Percentiles rank a stretch among this genome's conserved stretches.
Evolutionary conservation across 1,140 invertebrate genomes (phyloP).

Genomic region (Dendroctonus ponderosae): DNA sequence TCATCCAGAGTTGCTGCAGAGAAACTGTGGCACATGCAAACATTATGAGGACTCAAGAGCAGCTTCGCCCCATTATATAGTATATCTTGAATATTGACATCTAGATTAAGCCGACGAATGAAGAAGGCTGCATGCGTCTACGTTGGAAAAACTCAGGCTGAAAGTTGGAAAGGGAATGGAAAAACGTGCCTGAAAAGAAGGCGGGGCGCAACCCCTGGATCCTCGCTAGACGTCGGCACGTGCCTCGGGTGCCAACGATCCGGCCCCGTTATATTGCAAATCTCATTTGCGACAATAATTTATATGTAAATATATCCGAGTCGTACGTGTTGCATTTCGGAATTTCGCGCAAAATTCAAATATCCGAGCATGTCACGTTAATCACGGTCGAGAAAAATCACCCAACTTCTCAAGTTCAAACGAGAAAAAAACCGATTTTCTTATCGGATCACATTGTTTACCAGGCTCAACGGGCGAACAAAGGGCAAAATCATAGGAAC

Average conservation of each 20-base stretch:
- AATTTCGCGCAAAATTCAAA: conserved; percentile 39
- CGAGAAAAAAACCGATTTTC: neutral
- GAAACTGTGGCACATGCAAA: too few species aligned
- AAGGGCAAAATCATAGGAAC: neutral
- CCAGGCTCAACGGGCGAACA: neutral
- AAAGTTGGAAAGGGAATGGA: too few species aligned
- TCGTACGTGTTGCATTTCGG: conserved; percentile 45
- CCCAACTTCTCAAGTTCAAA: neutral
- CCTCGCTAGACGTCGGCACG: conserved; percentile 44
- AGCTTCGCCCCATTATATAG: too few species aligned
- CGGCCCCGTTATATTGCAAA: conserved; percentile 48
- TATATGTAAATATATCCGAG: conserved; percentile 50
- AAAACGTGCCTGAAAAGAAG: conserved; percentile 7
- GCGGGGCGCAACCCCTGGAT: conserved; percentile 35
- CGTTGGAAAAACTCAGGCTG: too few species aligned
- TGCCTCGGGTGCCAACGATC: conserved; percentile 40
- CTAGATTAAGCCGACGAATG: too few species aligned
- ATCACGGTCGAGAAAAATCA: neutral
- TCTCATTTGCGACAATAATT: conserved; percentile 51
- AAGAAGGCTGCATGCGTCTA: too few species aligned
- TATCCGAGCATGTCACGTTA: conserved; percentile 14
- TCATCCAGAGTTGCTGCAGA: too few species aligned
- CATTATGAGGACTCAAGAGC: too few species aligned
- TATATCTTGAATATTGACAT: too few species aligned
- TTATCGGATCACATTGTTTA: neutral